phyloP scores from a whole-genome alignment of 2,888 invertebrate genomes.

The Mongoloraphidia duomilia region DNA sequence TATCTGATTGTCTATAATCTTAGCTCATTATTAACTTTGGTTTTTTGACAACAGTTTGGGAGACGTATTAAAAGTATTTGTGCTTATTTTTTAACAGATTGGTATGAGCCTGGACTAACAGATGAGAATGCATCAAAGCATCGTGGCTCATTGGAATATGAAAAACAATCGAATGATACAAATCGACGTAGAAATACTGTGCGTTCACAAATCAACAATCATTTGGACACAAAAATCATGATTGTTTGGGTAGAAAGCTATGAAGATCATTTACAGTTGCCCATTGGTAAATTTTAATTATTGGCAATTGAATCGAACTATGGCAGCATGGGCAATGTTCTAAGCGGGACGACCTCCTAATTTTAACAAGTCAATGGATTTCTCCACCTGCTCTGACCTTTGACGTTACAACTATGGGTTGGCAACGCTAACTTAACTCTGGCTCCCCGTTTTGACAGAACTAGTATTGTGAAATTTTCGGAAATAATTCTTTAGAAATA shows the following conservation, averaged over 20 bases:
- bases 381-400: too few relatives aligned
- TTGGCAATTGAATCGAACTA: not conserved
- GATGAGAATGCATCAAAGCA: conserved; percentile 16
- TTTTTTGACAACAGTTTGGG: too few relatives aligned
- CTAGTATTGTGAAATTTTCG: too few relatives aligned
- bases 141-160: conserved; percentile 29
- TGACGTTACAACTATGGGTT: too few relatives aligned
- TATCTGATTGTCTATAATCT: too few relatives aligned
- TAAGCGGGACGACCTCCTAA: too few relatives aligned
- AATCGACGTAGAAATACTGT: conserved; percentile 32
- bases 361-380: too few relatives aligned
- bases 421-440: not conserved
- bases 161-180: conserved; percentile 3
- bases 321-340: too few relatives aligned
- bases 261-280: conserved; percentile 82
- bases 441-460: too few relatives aligned
- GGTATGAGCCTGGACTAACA: conserved; percentile 1
- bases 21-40: too few relatives aligned
- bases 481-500: too few relatives aligned
- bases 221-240: conserved; percentile 57
- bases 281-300: conserved; percentile 48
- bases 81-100: not conserved
- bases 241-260: conserved; percentile 93
- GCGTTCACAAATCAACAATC: conserved; percentile 36
- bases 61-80: not conserved